Base-by-base conservation (phyloP, 2,888 invertebrate species). In the Aspidiotus rigidus region DNA sequence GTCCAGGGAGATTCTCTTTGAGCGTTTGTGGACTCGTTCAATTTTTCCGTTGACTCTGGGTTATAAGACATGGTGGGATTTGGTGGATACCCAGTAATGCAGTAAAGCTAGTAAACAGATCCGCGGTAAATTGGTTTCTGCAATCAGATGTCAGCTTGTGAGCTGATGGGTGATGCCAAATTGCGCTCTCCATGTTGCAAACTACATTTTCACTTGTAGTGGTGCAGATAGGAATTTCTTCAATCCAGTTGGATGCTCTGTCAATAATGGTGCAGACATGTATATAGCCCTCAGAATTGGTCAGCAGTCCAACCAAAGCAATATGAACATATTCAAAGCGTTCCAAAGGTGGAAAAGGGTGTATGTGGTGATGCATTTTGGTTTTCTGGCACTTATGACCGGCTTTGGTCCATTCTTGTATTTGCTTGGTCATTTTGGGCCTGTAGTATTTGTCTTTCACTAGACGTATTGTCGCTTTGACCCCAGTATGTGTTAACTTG, bases 381-480 rank as follows among this genome's bases (percentile, higher is more conserved):
- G 72, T 57, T 7, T 72, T 71, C 64, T 79, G 79, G 57, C 78
- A 79, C 1, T 72, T 56, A 8, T 74, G 59, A 64, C 77, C 78
- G 1, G 71, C 59, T 7, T 72, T 73, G 5, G 75, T 72, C 78
- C 77, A 78, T 0, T 72, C 59, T 0, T 74, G 63, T 64, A 75
- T 76, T 60, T 79, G 13, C 5, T 11, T 11, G 2, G 53, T n/a
- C 53, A 53, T 53, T 53, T 53, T 53, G 11, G 13, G 11, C 78
- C 78, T 79, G 0, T 78, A 76, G 56, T 74, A 79, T 0, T 77
- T 73, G 17, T 76, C 62, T 0, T 75, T 64, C 0, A 79, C 73
- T 1, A 78, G 56, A 11, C 73, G 74, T 6, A 69, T 69, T 1
- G 75, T 75, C 0, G 74, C 73, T 1, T 72, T 72, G 0, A 72